phyloP scores from a whole-genome alignment of 2,888 invertebrate genomes.

The Ophion obscuratus region DNA sequence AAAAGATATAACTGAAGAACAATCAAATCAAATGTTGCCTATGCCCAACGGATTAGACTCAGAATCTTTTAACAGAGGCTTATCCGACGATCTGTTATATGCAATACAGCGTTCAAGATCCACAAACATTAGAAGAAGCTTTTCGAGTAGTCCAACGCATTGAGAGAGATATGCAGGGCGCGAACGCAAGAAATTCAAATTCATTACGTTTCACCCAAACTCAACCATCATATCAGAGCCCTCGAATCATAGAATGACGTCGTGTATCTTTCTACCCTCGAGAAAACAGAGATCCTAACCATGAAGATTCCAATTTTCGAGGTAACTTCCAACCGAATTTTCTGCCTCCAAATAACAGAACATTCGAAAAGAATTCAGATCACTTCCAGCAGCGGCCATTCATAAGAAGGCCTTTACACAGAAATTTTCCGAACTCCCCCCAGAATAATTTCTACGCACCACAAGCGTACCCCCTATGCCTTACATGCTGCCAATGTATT shows the following conservation, averaged over 20 bases:
- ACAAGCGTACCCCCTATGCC: background rate
- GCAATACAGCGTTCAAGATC: slow-evolving; percentile 46
- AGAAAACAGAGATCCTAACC: background rate
- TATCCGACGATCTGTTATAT: slow-evolving; percentile 55
- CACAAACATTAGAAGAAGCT: slow-evolving; percentile 9
- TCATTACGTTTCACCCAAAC: slow-evolving; percentile 5
- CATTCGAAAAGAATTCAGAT: too few species aligned
- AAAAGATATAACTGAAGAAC: slow-evolving; percentile 7
- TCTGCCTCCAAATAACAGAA: background rate
- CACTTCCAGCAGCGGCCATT: too few species aligned
- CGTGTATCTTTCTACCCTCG: background rate
- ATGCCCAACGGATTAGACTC: slow-evolving; percentile 39
- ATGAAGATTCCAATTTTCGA: background rate
- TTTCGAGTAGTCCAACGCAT: slow-evolving; percentile 25
- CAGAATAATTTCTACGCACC: background rate
- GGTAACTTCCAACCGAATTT: background rate
- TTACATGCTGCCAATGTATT: background rate
- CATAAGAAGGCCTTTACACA: background rate
- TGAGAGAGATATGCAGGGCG: slow-evolving; percentile 36
- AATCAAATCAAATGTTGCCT: background rate
- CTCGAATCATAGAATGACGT: background rate
- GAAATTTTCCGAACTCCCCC: background rate
- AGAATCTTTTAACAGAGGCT: slow-evolving; percentile 52
- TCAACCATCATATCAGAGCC: background rate
- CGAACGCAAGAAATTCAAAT: slow-evolving; percentile 19